A percentile compares a stretch with the other conserved stretches of the same genome.
Conservation (phyloP, 2,797 vertebrate species). For the Dallia pectoralis region DNA sequence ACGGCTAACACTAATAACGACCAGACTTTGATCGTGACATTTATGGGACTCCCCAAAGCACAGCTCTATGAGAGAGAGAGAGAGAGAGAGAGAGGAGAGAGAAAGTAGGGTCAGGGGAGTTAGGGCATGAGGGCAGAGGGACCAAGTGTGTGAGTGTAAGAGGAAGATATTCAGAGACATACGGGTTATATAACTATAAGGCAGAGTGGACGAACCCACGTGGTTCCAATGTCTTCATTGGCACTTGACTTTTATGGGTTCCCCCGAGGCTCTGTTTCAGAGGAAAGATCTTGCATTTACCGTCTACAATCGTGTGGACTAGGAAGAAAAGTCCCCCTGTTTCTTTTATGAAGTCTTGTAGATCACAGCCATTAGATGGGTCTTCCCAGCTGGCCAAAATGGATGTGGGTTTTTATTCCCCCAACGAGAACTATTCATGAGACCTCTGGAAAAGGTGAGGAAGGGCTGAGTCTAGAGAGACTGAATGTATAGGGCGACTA, state of each 20-base stretch:
- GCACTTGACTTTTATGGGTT: neutral
- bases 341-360: neutral
- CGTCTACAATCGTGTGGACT: neutral
- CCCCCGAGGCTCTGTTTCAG: neutral
- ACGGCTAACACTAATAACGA: conserved; percentile 89
- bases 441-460: neutral
- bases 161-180: neutral
- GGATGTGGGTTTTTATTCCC: neutral
- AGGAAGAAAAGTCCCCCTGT: neutral
- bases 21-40: conserved; percentile 92
- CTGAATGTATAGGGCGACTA: neutral
- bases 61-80: conserved; percentile 36
- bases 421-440: neutral
- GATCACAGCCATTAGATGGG: neutral
- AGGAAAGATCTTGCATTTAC: neutral
- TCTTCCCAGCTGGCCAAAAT: neutral
- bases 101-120: neutral
- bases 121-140: neutral
- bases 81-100: neutral
- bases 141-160: neutral
- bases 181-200: too few species aligned
- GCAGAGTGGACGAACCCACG: neutral
- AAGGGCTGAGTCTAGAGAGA: neutral
- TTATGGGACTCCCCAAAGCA: conserved; percentile 81
- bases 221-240: neutral